Percentiles rank a stretch among this genome's conserved stretches.
phyloP scores from a whole-genome alignment of 1,140 invertebrate genomes.

The Drosophila nigromelanica region DNA sequence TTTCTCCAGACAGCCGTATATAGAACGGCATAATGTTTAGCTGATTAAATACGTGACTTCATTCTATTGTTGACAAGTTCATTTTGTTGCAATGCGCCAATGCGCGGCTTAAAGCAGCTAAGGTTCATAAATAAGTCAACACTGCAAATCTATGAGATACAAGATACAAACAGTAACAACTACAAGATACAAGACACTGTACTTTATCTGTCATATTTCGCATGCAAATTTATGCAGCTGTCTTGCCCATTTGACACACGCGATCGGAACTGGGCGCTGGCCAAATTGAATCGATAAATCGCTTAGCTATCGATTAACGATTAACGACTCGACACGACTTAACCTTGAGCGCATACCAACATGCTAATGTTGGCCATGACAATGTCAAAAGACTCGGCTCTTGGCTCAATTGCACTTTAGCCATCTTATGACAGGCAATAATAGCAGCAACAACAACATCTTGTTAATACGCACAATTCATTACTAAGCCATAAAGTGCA shows the following conservation, averaged over 20 bases:
- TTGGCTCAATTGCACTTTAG: constrained; percentile 14
- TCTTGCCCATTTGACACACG: constrained; percentile 15
- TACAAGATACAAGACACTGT: constrained; percentile 38
- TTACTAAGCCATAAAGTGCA: constrained; percentile 23
- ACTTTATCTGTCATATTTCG: constrained; percentile 41
- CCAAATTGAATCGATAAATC: constrained; percentile 30
- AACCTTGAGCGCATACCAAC: constrained; percentile 14
- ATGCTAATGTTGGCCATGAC: not conserved
- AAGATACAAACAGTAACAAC: not conserved
- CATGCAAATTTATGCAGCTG: constrained; percentile 41
- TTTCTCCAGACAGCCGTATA: constrained; percentile 35
- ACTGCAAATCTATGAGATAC: constrained; percentile 24
- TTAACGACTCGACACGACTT: constrained; percentile 20
- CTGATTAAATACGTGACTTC: constrained; percentile 82
- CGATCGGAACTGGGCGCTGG: constrained; percentile 32
- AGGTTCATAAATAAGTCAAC: constrained; percentile 30
- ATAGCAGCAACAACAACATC: constrained; percentile 3
- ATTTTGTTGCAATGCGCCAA: constrained; percentile 44
- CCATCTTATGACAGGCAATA: constrained; percentile 23
- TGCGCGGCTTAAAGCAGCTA: constrained; percentile 35
- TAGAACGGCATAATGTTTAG: constrained; percentile 63
- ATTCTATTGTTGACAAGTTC: constrained; percentile 67
- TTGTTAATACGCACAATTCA: constrained; percentile 40
- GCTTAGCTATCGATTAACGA: constrained; percentile 22
- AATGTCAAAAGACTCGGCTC: constrained; percentile 6